Conservation (phyloP, 2,888 invertebrate species). For the Sminthurides aquaticus region DNA sequence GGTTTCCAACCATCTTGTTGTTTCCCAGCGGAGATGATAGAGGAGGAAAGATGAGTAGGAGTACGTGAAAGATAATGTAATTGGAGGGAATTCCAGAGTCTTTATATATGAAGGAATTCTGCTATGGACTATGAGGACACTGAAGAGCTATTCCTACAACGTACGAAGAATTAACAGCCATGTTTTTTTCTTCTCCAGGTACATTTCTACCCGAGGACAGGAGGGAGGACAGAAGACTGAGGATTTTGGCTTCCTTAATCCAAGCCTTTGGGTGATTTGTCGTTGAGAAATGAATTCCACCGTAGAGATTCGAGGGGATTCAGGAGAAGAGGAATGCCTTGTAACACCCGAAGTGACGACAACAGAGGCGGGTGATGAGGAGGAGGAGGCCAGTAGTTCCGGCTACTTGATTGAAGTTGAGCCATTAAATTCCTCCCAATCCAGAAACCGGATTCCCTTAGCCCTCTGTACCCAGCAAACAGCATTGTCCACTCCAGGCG, state of each 20-base stretch:
- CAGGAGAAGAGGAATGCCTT: conserved; percentile 11
- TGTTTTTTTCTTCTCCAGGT: no score
- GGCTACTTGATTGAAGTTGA: conserved; percentile 15
- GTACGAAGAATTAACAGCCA: no score
- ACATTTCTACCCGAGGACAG: no score
- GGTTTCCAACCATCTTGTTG: no score
- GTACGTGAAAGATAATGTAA: not conserved
- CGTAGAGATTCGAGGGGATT: conserved; percentile 12
- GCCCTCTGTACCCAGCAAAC: conserved; percentile 43
- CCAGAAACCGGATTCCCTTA: conserved; percentile 39
- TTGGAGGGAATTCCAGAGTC: not conserved
- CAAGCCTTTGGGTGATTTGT: no score
- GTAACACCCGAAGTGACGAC: conserved; percentile 20
- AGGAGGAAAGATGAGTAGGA: not conserved
- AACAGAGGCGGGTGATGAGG: conserved; percentile 1
- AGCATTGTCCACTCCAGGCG: conserved; percentile 38
- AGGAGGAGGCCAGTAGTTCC: conserved; percentile 1
- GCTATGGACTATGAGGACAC: no score
- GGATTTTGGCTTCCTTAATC: no score
- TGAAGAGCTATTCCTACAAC: no score
- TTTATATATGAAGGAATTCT: no score
- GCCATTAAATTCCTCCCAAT: conserved; percentile 10
- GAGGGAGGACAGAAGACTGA: no score
- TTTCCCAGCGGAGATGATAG: not conserved
- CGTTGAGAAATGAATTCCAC: conserved; percentile 19